Evolutionary conservation across 2,888 invertebrate genomes (phyloP), one percentile per base, ranked within the genome.

Genomic region (Rutpela maculata): DNA sequence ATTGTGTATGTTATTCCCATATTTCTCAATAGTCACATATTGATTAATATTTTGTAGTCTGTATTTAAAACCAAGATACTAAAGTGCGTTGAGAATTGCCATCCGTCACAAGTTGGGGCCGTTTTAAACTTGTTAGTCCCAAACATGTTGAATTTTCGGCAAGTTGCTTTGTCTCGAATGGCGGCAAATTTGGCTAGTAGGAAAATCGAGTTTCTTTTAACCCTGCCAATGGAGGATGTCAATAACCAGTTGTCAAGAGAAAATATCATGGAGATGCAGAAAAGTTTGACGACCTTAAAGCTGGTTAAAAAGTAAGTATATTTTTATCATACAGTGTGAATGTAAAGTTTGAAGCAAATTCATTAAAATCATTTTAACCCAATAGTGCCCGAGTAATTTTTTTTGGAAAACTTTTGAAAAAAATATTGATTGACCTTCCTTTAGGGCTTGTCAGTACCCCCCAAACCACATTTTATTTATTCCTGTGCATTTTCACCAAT

Each of bases 131-230:
- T 93, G 15, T 88, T 95, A 18, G 89, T 94, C 10, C 92, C 93
- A 68, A 91, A 91, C 84, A 92, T 96, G 80, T 90, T 96, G 19
- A 92, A 92, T 50, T 93, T 94, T 63, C 92, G 93, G 26, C 93
- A 95, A 78, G 91, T 95, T 38, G 93, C 94, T 0, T 86, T 94
- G 26, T 91, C 93, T 0, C 92, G 95, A 80, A 89, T 93, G 86
- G 94, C 95, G 72, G 93, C 94, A n/a, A 93, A 93, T 84, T 91
- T 97, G 74, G 95, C 95, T 0, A 93, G 94, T 86, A 91, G 93
- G 22, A 91, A 95, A 81, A 92, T 95, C 59, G 94, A 93, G 85
- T 90, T 93, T 81, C 88, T 96, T n/a, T 90, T 95, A 78, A 93
- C 94, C 0, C 88, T 93, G 85, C 88, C 91, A 0, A 85, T 90